phyloP scores from a whole-genome alignment of 2,797 vertebrate genomes.

The Melanotaenia pygmaea region DNA sequence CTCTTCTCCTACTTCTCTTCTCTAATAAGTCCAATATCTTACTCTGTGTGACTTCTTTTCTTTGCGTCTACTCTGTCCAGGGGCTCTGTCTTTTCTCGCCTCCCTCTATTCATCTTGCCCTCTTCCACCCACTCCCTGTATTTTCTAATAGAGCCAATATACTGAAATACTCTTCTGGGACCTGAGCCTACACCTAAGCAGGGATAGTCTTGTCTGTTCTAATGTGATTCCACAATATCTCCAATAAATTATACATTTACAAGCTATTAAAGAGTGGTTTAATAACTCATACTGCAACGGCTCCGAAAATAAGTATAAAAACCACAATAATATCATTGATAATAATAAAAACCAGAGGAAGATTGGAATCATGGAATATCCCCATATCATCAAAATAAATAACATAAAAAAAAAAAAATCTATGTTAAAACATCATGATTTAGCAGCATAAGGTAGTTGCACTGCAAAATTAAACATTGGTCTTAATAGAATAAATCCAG shows the following conservation, averaged over 20 bases:
- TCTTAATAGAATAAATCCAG: too few species aligned
- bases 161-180: conserved; percentile 44
- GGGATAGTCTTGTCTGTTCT: conserved; percentile 1
- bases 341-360: not conserved
- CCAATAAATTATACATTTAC: not conserved
- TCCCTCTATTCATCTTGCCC: conserved; percentile 56
- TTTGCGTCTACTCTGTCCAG: conserved; percentile 57
- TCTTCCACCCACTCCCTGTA: conserved; percentile 61
- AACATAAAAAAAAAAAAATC: too few species aligned
- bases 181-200: conserved; percentile 31
- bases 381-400: too few species aligned
- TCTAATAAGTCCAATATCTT: conserved; percentile 70
- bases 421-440: too few species aligned
- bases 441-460: too few species aligned
- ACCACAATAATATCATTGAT: not conserved
- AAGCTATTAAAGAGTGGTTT: not conserved
- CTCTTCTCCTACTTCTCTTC: conserved; percentile 61
- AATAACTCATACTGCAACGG: not conserved
- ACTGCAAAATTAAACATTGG: too few species aligned
- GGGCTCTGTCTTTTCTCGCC: conserved; percentile 57
- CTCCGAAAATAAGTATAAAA: not conserved
- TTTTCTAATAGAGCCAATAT: conserved; percentile 60
- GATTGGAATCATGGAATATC: too few species aligned
- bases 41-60: conserved; percentile 50
- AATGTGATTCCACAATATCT: conserved; percentile 14